These are phyloP conservation scores for Cephalopterus ornatus DNA, from an alignment of 2,113 vertebrate genomes.

Conservation along the genomic window DNA sequence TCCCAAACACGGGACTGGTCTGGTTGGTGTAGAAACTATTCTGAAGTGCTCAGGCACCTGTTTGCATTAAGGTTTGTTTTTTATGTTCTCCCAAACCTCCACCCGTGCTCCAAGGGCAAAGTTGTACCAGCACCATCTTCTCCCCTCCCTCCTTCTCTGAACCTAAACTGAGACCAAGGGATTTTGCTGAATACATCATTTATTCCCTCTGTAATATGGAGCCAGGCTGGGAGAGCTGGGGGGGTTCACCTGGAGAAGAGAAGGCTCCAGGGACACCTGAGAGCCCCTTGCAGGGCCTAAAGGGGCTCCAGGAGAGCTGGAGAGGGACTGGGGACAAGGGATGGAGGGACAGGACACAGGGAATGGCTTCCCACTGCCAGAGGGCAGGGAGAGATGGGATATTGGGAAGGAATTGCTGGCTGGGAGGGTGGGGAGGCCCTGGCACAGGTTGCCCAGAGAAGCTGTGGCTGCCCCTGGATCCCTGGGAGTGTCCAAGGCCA, in stretches of 20 bases:
- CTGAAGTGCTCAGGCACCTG: background rate
- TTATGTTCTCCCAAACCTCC: too few relatives aligned
- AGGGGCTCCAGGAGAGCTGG: background rate
- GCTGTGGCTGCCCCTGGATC: background rate
- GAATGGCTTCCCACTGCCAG: background rate
- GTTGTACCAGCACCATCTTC: background rate
- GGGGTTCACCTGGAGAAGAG: background rate
- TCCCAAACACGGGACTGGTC: fast-evolving
- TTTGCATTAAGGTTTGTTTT: background rate
- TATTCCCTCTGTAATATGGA: background rate
- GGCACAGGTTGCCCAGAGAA: background rate
- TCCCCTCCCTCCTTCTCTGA: background rate
- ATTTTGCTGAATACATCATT: fast-evolving
- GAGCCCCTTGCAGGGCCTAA: background rate
- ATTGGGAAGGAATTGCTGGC: background rate
- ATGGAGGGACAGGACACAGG: background rate
- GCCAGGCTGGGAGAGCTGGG: background rate
- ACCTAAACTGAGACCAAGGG: background rate
- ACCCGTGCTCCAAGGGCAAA: fast-evolving
- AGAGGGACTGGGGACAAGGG: background rate
- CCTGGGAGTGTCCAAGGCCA: background rate
- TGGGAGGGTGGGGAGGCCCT: background rate
- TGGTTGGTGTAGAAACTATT: fast-evolving
- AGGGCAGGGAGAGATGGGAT: background rate
- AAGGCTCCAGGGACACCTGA: background rate